These are phyloP conservation scores for Chloebia gouldiae DNA, from an alignment of 2,113 vertebrate species.

Conservation along the genomic window DNA sequence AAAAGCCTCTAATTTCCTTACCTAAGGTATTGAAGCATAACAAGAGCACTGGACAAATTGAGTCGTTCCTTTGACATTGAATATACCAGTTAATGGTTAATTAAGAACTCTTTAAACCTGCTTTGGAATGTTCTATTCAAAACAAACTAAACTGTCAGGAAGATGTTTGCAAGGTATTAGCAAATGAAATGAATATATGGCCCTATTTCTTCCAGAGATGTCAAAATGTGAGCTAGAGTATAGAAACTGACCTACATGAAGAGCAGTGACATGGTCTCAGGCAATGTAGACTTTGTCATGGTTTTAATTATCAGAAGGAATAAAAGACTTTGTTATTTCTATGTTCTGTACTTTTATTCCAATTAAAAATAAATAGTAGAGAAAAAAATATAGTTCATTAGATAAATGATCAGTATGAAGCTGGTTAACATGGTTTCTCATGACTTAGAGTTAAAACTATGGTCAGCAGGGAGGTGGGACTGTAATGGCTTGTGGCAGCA, in stretches of 20 bases:
- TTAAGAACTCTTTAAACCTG: neutral
- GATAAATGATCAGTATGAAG: neutral
- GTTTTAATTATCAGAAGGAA: neutral
- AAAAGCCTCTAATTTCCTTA: neutral
- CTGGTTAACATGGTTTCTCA: neutral
- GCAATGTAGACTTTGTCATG: accelerated
- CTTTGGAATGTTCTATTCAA: neutral
- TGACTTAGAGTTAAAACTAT: neutral
- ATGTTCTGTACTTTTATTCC: neutral
- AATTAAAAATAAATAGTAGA: neutral
- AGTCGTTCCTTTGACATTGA: neutral
- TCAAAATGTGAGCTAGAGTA: neutral
- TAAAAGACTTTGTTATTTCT: neutral
- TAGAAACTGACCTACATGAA: neutral
- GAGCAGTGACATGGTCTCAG: neutral
- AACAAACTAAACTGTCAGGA: neutral
- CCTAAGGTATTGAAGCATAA: neutral
- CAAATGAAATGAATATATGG: neutral
- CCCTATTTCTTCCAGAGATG: neutral
- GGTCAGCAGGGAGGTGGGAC: neutral
- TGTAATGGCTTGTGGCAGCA: neutral
- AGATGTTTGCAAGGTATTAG: neutral
- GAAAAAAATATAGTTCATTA: neutral
- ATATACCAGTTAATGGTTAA: neutral
- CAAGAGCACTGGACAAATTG: neutral